These are phyloP conservation scores for Rhea americana DNA, from an alignment of 2,113 vertebrate species.

Conservation along the genomic window DNA sequence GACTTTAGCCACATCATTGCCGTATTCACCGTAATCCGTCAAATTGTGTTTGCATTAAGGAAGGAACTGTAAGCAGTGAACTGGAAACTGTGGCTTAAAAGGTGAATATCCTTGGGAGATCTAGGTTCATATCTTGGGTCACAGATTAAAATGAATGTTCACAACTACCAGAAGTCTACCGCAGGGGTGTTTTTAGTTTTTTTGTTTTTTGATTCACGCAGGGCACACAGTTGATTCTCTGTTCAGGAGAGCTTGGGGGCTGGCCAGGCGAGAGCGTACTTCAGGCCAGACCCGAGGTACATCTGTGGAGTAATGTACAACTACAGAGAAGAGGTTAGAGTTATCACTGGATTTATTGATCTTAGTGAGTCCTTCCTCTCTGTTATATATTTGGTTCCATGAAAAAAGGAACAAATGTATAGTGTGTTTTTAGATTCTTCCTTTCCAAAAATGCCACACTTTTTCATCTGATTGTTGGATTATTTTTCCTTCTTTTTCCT, in stretches of 20 bases:
- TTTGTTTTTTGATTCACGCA: neutral
- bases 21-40: neutral
- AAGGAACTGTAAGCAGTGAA: neutral
- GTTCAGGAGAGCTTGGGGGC: neutral
- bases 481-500: neutral
- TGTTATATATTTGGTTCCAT: neutral
- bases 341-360: neutral
- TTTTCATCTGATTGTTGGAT: neutral
- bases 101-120: slow-evolving; percentile 1
- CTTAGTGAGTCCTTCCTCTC: neutral
- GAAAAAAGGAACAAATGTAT: neutral
- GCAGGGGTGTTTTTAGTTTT: neutral
- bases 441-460: neutral
- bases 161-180: neutral
- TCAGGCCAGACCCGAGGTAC: neutral
- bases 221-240: neutral
- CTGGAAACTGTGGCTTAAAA: slow-evolving; percentile 28
- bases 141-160: slow-evolving; percentile 5
- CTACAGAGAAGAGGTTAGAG: neutral
- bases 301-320: neutral
- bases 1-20: neutral
- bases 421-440: neutral
- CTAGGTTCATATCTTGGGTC: neutral
- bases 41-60: slow-evolving; percentile 24
- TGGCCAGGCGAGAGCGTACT: too few species aligned